phyloP scores from a whole-genome alignment of 92 coral and sea anemone genomes.

The Palythoa caribaeorum region DNA sequence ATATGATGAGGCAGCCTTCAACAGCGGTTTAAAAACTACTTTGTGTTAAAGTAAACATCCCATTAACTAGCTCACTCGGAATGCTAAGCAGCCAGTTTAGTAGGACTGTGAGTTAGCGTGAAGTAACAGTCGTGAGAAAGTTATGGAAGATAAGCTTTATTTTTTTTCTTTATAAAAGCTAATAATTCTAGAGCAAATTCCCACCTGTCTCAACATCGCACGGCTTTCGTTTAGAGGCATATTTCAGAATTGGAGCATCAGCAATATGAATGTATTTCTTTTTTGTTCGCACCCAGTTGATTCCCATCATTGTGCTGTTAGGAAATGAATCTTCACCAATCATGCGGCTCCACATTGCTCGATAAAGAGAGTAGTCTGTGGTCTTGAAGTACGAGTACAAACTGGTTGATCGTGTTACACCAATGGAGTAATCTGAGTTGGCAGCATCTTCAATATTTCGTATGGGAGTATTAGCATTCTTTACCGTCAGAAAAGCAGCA shows the following conservation, averaged over 20 bases:
- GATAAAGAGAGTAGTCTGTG: constrained; percentile 64
- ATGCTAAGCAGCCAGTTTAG: too few species aligned
- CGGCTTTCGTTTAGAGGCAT: constrained; percentile 62
- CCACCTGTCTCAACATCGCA: constrained; percentile 69
- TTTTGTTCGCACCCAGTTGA: constrained; percentile 65
- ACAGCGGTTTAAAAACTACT: too few species aligned
- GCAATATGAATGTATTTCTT: constrained; percentile 59
- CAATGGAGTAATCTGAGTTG: constrained; percentile 61
- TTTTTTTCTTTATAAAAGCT: neutral
- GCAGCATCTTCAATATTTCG: constrained; percentile 55
- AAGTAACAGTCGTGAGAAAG: neutral
- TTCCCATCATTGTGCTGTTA: constrained; percentile 42
- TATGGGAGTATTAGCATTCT: constrained; percentile 32
- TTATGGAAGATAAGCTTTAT: neutral
- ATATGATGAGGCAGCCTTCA: too few species aligned
- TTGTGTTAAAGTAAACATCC: neutral
- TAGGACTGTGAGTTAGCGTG: too few species aligned
- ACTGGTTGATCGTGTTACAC: constrained; percentile 58
- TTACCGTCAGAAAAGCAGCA: constrained; percentile 68
- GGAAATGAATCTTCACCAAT: constrained; percentile 48
- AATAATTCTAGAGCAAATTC: neutral
- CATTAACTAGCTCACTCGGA: neutral
- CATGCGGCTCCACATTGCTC: constrained; percentile 66
- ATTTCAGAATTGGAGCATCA: constrained; percentile 70
- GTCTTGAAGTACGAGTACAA: constrained; percentile 56